phyloP scores from a whole-genome alignment of 2,113 vertebrate genomes.

The Limanda limanda region DNA sequence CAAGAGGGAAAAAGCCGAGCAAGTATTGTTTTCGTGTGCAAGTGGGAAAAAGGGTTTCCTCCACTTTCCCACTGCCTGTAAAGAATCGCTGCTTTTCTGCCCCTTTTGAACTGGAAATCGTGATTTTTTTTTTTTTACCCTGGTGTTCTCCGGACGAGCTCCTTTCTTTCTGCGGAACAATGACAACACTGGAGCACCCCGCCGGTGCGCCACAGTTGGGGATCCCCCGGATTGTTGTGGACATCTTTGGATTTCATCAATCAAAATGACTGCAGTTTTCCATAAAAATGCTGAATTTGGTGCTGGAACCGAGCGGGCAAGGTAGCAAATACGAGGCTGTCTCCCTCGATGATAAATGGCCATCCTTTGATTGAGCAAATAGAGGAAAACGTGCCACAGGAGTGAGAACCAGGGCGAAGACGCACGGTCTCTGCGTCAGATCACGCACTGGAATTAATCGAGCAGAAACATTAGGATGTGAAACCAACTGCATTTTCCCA shows the following conservation, averaged over 20 bases:
- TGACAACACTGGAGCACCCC: conserved; percentile 97
- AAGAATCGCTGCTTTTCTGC: conserved; percentile 87
- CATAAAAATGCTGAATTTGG: conserved; percentile 99
- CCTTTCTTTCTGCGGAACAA: conserved; percentile 90
- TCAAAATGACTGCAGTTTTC: conserved; percentile 99
- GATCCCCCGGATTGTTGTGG: conserved; percentile 96
- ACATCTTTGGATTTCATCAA: conserved; percentile 99
- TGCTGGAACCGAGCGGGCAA: conserved; percentile 96
- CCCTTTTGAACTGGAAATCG: conserved; percentile 91
- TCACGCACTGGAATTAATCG: conserved; percentile 49
- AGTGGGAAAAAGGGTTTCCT: conserved; percentile 90
- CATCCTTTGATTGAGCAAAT: conserved; percentile 95
- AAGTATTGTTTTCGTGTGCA: conserved; percentile 85
- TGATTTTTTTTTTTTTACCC: conserved; percentile 87
- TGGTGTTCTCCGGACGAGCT: conserved; percentile 94
- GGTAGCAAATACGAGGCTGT: conserved; percentile 98
- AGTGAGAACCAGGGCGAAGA: conserved; percentile 25
- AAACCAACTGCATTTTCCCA: conserved; percentile 28
- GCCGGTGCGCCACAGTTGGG: conserved; percentile 98
- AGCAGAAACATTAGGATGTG: conserved; percentile 7
- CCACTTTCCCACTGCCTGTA: conserved; percentile 91
- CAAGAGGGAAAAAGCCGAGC: conserved; percentile 75
- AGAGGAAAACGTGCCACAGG: conserved; percentile 81
- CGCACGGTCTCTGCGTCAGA: conserved; percentile 9
- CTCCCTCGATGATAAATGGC: conserved; percentile 99